Evolutionary conservation across 30 jellyfish, hydroid and myxozoan genomes (phyloP).

Genomic region (Clytia hemisphaerica): DNA sequence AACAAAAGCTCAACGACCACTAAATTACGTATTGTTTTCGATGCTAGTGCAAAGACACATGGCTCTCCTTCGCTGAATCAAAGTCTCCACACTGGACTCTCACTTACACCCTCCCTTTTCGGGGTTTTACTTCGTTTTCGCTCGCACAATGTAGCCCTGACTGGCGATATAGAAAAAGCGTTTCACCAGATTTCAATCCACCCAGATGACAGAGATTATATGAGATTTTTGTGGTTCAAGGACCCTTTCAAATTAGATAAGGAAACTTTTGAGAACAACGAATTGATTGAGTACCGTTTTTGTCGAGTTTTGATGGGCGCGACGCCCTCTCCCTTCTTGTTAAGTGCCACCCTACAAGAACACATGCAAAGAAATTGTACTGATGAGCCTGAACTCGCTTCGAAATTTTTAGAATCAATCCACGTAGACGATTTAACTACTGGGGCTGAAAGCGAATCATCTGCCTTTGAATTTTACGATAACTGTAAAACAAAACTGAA

Average conservation of each 20-base stretch:
- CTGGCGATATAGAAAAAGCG: slow-evolving; percentile 40
- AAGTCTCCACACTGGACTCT: slow-evolving; percentile 35
- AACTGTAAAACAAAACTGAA: too few species aligned
- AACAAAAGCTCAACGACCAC: slow-evolving; percentile 27
- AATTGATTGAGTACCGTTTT: too few species aligned
- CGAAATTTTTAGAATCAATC: slow-evolving; percentile 3
- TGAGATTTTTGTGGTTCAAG: too few species aligned
- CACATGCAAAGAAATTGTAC: too few species aligned
- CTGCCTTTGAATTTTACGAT: slow-evolving; percentile 8
- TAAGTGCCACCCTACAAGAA: slow-evolving; percentile 24
- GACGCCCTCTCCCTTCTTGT: too few species aligned
- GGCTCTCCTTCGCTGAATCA: slow-evolving; percentile 18
- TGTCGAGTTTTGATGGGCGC: slow-evolving; percentile 39
- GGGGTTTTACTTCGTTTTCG: slow-evolving; percentile 24
- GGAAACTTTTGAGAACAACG: neutral
- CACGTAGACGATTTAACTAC: slow-evolving; percentile 28
- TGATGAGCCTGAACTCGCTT: slow-evolving; percentile 18
- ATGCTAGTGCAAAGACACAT: slow-evolving; percentile 15
- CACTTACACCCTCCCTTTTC: slow-evolving; percentile 3
- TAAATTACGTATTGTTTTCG: slow-evolving; percentile 36
- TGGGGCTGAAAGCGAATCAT: slow-evolving; percentile 6
- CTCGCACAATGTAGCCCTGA: slow-evolving; percentile 19
- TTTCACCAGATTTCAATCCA: slow-evolving; percentile 18
- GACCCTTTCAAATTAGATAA: neutral
- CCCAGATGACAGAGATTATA: slow-evolving; percentile 21